phyloP scores from a whole-genome alignment of 2,113 vertebrate genomes.

The Tricholaema leucomelas region DNA sequence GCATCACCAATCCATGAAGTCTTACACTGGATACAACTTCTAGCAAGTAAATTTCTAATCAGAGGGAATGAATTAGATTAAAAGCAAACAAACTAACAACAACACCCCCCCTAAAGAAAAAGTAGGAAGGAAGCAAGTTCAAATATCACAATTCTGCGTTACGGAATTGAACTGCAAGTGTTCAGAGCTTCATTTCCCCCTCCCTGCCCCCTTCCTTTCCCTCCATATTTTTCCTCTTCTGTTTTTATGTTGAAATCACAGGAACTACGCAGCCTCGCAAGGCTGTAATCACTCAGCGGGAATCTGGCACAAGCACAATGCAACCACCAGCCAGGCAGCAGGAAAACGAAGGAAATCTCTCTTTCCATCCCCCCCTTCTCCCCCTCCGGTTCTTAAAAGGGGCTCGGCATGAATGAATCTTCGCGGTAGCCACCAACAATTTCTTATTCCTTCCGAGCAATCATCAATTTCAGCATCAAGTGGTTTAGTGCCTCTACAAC shows the following conservation, averaged over 20 bases:
- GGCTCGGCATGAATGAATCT: slow-evolving; percentile 55
- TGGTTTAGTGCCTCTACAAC: slow-evolving; percentile 59
- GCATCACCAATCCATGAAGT: background rate
- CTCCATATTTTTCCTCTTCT: slow-evolving; percentile 26
- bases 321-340: slow-evolving; percentile 37
- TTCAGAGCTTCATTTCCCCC: background rate
- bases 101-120: background rate
- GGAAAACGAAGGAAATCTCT: slow-evolving; percentile 54
- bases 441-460: slow-evolving; percentile 71
- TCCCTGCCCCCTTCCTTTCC: background rate
- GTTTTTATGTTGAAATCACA: slow-evolving; percentile 70
- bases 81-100: background rate
- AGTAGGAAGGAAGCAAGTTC: background rate
- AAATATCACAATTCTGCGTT: background rate
- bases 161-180: slow-evolving; percentile 35
- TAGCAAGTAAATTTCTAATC: background rate
- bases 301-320: slow-evolving; percentile 54
- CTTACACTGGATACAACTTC: background rate
- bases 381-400: slow-evolving; percentile 50
- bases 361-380: slow-evolving; percentile 1
- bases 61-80: background rate
- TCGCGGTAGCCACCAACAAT: slow-evolving; percentile 64
- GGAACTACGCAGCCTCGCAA: slow-evolving; percentile 65
- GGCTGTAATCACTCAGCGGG: slow-evolving; percentile 68
- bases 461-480: slow-evolving; percentile 77